phyloP scores from a whole-genome alignment of 1,140 invertebrate species.

The Gryon sp. region DNA sequence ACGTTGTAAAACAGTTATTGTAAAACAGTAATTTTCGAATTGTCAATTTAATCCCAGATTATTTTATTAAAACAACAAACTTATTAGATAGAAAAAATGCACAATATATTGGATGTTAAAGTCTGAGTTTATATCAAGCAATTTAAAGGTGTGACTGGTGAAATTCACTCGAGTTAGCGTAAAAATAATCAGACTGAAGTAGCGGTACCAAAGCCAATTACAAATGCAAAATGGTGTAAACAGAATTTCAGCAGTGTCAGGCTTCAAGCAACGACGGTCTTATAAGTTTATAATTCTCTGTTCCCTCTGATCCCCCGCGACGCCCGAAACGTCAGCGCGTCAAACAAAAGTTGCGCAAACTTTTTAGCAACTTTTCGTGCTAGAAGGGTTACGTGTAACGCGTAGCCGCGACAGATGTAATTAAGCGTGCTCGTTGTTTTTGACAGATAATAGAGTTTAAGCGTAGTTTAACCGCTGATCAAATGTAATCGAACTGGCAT shows the following conservation, averaged over 20 bases:
- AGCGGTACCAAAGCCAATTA: slow-evolving; percentile 29
- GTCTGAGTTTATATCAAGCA: too few relatives aligned
- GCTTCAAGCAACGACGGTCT: slow-evolving; percentile 23
- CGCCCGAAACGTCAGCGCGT: slow-evolving; percentile 37
- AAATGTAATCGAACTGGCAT: slow-evolving; percentile 41
- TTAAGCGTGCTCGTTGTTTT: slow-evolving; percentile 54
- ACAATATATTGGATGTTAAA: too few relatives aligned
- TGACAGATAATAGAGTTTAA: slow-evolving; percentile 42
- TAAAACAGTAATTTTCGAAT: too few relatives aligned
- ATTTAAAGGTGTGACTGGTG: background rate
- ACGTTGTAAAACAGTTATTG: too few relatives aligned
- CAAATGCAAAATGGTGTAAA: slow-evolving; percentile 48
- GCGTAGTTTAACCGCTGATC: slow-evolving; percentile 39
- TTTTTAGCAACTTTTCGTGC: slow-evolving; percentile 54
- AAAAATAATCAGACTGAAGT: slow-evolving; percentile 29
- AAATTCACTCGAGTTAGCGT: slow-evolving; percentile 1
- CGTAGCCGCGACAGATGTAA: slow-evolving; percentile 49
- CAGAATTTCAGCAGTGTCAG: slow-evolving; percentile 24
- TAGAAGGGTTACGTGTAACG: slow-evolving; percentile 49
- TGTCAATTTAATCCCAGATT: too few relatives aligned
- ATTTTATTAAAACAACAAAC: too few relatives aligned
- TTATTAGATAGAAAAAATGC: too few relatives aligned
- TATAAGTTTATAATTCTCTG: slow-evolving; percentile 37
- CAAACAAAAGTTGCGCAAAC: slow-evolving; percentile 41
- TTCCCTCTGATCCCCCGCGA: slow-evolving; percentile 2